Percentiles rank a stretch among this genome's conserved stretches.
These are phyloP conservation scores for Ameiurus melas DNA, from an alignment of 2,113 vertebrate genomes.

Conservation along the genomic window DNA sequence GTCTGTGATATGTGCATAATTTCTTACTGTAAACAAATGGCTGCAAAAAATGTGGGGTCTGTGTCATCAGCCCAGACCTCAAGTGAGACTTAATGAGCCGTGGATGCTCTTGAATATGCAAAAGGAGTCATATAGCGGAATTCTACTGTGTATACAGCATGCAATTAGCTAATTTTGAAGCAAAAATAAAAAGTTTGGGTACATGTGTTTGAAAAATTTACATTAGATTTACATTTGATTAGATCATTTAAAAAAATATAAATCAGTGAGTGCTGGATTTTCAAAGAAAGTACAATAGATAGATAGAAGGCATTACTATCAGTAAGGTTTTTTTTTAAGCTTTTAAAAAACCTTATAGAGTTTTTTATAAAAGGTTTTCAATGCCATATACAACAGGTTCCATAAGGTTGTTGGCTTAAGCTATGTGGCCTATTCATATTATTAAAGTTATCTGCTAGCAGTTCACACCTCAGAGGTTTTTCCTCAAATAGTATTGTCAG, in stretches of 20 bases:
- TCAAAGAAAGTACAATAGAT: neutral
- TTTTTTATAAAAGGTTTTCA: neutral
- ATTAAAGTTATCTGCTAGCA: neutral
- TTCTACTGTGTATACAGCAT: conserved; percentile 27
- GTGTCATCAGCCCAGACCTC: conserved; percentile 28
- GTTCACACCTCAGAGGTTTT: neutral
- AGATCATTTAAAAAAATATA: no score
- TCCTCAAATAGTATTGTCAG: neutral
- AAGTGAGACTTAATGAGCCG: conserved; percentile 50
- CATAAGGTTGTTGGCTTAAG: neutral
- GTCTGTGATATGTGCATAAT: conserved; percentile 42
- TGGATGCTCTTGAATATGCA: conserved; percentile 47
- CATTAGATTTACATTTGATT: neutral
- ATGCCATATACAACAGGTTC: neutral
- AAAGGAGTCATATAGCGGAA: conserved; percentile 34
- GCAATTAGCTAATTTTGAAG: conserved; percentile 41
- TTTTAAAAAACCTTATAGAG: no score
- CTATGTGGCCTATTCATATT: neutral
- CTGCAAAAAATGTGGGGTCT: conserved; percentile 22
- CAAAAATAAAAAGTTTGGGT: conserved; percentile 37
- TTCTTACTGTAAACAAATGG: conserved; percentile 42
- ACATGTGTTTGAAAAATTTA: neutral
- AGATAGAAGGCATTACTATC: neutral
- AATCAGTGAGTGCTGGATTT: neutral
- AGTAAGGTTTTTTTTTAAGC: no score